Base-by-base conservation (phyloP, 1,140 invertebrate species). In the Meloidogyne exigua region DNA sequence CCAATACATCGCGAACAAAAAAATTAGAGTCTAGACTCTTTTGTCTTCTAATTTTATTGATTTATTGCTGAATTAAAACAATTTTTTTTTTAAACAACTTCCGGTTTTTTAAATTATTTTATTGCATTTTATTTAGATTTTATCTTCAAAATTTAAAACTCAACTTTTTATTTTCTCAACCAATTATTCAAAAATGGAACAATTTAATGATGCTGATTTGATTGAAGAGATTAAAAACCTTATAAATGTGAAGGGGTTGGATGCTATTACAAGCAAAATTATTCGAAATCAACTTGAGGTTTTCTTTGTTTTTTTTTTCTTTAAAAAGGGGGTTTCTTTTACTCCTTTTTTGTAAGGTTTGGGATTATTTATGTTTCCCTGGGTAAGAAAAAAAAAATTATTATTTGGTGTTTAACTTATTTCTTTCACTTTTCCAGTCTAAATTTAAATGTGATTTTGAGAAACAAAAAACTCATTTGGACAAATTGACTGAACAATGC, bases 251-350 rank as follows among this genome's bases (percentile, higher is more conserved):
- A 73, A 73, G 13, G 57, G 44, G 4, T 36, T 73, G 2, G 36
- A 73, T 23, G 71, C 25, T 18, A 64, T 73, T 73, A 73, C 71
- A 36, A 73, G 71, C n/a, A 73, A 73, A 73, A 26, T 73, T 23
- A 63, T 73, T 23, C 71, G 71, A 36, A 73, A 64, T 42, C 71
- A 65, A 26, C 65, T 73, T 32, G 71, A 73, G 71, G 71, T 73
- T 28, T 39, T 7, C 1, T n/a, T n/a, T 49, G 11, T 64, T 63
- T 7, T 25, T 21, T 32, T 4, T 0, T 28, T 72, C 63, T 39
- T n/a, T 28, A n/a, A n/a, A n/a, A n/a, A n/a, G n/a, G 57, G 64
- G 36, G 12, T 26, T 62, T 42, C 11, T 12, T 11, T 11, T n/a
- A n/a, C n/a, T n/a, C n/a, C n/a, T n/a, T n/a, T n/a, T n/a, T n/a